A percentile compares a stretch with the other conserved stretches of the same genome.
Evolutionary conservation across 2,113 vertebrate species (phyloP).

Genomic region (Peromyscus californicus): DNA sequence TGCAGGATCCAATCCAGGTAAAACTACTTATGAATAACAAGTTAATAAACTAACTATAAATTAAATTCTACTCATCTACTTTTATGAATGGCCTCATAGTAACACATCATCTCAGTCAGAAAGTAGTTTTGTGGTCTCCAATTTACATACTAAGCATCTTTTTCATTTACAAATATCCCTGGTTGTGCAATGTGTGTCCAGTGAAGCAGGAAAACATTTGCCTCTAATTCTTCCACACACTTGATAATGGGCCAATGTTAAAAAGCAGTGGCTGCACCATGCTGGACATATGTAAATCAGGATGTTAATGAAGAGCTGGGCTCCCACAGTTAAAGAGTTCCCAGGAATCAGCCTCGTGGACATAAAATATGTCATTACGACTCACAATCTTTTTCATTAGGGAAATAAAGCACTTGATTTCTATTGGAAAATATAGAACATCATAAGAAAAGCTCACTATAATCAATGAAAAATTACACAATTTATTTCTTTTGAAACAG

Average conservation of each 20-base stretch:
- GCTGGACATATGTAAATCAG: slow-evolving; percentile 40
- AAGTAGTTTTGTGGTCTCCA: slow-evolving; percentile 37
- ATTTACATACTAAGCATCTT: slow-evolving; percentile 38
- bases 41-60: slow-evolving; percentile 44
- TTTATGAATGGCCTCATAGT: background rate
- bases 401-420: slow-evolving; percentile 23
- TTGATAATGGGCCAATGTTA: background rate
- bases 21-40: slow-evolving; percentile 20
- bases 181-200: background rate
- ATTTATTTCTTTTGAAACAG: background rate
- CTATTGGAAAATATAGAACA: slow-evolving; percentile 43
- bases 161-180: slow-evolving; percentile 11
- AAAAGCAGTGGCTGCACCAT: slow-evolving; percentile 31
- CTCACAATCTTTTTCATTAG: slow-evolving; percentile 49
- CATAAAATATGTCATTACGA: slow-evolving; percentile 60
- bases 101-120: background rate
- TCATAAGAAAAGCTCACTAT: background rate
- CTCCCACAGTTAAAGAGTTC: slow-evolving; percentile 57
- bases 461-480: background rate
- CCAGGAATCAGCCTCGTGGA: slow-evolving; percentile 22
- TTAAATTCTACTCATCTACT: slow-evolving; percentile 20
- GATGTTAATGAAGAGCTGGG: slow-evolving; percentile 51
- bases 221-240: background rate
- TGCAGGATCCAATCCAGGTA: background rate
- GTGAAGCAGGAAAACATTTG: slow-evolving; percentile 46